A percentile compares a stretch with the other conserved stretches of the same genome.
These are phyloP conservation scores for Sebastes nivosus DNA, from an alignment of 2,797 vertebrate species.

Conservation along the genomic window DNA sequence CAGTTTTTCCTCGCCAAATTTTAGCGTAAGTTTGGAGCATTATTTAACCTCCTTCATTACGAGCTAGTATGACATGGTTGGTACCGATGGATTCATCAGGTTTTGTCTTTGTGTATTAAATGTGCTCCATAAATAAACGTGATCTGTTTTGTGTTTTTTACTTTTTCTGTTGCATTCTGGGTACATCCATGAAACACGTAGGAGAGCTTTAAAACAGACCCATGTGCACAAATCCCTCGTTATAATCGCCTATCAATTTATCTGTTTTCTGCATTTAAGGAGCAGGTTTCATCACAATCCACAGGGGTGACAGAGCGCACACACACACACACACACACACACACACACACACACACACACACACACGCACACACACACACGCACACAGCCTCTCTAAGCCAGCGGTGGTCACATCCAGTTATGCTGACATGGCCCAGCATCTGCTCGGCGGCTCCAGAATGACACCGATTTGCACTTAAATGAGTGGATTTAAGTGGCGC, in stretches of 20 bases:
- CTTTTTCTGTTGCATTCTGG: neutral
- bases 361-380: conserved; percentile 22
- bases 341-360: neutral
- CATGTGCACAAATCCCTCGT: conserved; percentile 35
- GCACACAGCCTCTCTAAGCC: conserved; percentile 28
- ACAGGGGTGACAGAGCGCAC: conserved; percentile 26
- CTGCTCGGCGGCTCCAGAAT: conserved; percentile 77
- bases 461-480: conserved; percentile 96
- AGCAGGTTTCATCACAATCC: conserved; percentile 53
- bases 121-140: neutral
- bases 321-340: conserved; percentile 1
- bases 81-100: no score
- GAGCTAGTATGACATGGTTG: no score
- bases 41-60: no score
- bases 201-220: conserved; percentile 29
- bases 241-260: conserved; percentile 54
- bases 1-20: no score
- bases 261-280: conserved; percentile 65
- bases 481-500: conserved; percentile 93
- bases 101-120: neutral
- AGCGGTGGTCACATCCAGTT: conserved; percentile 66
- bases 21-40: no score
- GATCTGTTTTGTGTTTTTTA: neutral
- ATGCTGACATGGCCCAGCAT: conserved; percentile 78
- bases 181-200: neutral